phyloP scores from a whole-genome alignment of 2,113 vertebrate genomes.

The Cervus canadensis region DNA sequence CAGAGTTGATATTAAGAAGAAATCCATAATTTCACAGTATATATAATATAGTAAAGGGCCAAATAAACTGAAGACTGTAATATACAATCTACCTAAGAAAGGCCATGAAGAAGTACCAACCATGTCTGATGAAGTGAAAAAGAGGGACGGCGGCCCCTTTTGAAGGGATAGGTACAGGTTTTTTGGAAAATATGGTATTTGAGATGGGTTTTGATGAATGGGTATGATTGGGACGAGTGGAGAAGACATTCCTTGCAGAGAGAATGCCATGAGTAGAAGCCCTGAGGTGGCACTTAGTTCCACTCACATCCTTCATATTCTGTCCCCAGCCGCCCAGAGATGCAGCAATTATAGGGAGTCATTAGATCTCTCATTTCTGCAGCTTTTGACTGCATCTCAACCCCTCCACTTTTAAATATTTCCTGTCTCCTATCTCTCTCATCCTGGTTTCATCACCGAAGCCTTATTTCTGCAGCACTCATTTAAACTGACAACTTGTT shows the following conservation, averaged over 20 bases:
- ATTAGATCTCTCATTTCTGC: not conserved
- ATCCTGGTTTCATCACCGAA: not conserved
- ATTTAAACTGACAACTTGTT: not conserved
- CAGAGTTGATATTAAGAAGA: not conserved
- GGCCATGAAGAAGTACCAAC: not conserved
- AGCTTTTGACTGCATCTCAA: not conserved
- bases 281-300: not conserved
- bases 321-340: not conserved
- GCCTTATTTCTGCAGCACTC: not conserved
- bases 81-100: not conserved
- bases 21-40: not conserved
- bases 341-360: not conserved
- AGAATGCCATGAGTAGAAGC: not conserved
- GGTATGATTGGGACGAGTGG: not conserved
- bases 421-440: not conserved
- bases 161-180: not conserved
- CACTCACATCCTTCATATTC: not conserved
- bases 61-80: not conserved
- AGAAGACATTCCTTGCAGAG: not conserved
- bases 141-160: not conserved
- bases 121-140: not conserved
- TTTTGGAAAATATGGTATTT: not conserved
- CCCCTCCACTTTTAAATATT: not conserved
- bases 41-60: not conserved
- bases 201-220: not conserved